phyloP scores from a whole-genome alignment of 2,113 vertebrate genomes.

The human region GRCh38 chr14:67002001-67002500 shows the following conservation, averaged over 20 bases:
- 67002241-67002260: conserved; percentile 44
- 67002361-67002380: neutral
- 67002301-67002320: neutral
- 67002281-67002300: conserved; percentile 30
- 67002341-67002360: conserved; percentile 27
- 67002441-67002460: conserved; percentile 9
- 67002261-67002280: conserved; percentile 28
- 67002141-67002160: conserved; percentile 12
- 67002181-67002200: conserved; percentile 26
- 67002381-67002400: neutral
- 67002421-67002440: neutral
- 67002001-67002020: neutral
- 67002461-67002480: conserved; percentile 14
- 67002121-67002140: conserved; percentile 26
- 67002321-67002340: neutral
- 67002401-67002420: conserved; percentile 41
- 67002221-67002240: neutral
- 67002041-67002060: neutral
- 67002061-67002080: neutral
- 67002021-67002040: conserved; percentile 38
- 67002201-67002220: neutral
- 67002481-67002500: neutral
- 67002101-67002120: neutral
- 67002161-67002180: neutral
- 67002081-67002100: neutral